Percentiles rank a stretch among this genome's conserved stretches.
These are phyloP conservation scores for Pseudorhiza aurosa DNA, from an alignment of 30 jellyfish, hydroid and myxozoan species.

Conservation along the genomic window DNA sequence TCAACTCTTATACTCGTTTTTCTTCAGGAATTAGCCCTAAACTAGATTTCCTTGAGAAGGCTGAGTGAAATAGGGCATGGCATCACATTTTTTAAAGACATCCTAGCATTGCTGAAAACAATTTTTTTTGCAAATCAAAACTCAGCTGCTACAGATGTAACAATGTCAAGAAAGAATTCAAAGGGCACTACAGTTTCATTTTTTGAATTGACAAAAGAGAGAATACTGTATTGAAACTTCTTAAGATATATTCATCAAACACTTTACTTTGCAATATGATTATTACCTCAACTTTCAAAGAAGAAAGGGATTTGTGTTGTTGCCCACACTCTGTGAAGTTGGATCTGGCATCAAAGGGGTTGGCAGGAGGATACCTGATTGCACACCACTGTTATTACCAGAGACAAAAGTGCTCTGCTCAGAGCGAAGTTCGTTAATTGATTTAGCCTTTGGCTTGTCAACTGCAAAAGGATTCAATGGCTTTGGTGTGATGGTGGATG, in stretches of 20 bases:
- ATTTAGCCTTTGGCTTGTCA: slow-evolving; percentile 98
- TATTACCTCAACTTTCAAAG: slow-evolving; percentile 9
- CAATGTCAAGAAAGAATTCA: neutral
- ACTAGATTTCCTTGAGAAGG: too few relatives aligned
- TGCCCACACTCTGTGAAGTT: slow-evolving; percentile 28
- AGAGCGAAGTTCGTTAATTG: slow-evolving; percentile 90
- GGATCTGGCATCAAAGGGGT: slow-evolving; percentile 79
- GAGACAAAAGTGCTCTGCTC: slow-evolving; percentile 67
- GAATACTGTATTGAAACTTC: neutral
- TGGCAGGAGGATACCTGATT: slow-evolving; percentile 74
- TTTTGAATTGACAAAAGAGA: neutral
- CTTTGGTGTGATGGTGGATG: slow-evolving; percentile 64
- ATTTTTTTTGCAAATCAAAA: too few relatives aligned
- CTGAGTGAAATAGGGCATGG: too few relatives aligned
- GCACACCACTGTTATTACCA: slow-evolving; percentile 48
- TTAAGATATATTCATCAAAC: neutral
- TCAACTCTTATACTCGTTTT: too few relatives aligned
- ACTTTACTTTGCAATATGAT: neutral
- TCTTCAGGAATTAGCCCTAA: too few relatives aligned
- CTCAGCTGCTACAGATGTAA: too few relatives aligned
- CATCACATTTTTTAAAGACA: too few relatives aligned
- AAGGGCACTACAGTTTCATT: neutral
- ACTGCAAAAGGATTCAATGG: slow-evolving; percentile 90
- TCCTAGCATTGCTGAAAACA: too few relatives aligned
- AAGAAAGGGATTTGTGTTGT: slow-evolving; percentile 73